These are phyloP conservation scores for Chionodraco myersi DNA, from an alignment of 2,113 vertebrate species.

Conservation along the genomic window DNA sequence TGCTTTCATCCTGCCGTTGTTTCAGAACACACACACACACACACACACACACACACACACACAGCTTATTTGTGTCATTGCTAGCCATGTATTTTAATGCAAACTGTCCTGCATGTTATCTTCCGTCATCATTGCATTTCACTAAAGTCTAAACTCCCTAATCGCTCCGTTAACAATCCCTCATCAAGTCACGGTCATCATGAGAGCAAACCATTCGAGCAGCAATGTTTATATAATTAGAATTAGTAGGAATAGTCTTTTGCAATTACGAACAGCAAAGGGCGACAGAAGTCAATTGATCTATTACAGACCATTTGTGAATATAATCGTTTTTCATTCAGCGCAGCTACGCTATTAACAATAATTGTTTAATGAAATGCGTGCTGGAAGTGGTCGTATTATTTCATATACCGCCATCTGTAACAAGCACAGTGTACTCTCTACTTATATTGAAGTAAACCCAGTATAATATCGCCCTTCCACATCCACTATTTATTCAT, in stretches of 20 bases:
- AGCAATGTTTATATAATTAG: background rate
- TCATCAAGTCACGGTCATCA: no score
- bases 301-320: background rate
- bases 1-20: constrained; percentile 10
- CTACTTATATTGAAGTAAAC: no score
- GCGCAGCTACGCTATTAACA: background rate
- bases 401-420: no score
- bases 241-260: no score
- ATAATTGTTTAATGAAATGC: background rate
- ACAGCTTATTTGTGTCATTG: background rate
- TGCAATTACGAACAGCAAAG: no score
- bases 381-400: background rate
- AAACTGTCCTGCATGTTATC: background rate
- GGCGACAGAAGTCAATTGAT: background rate
- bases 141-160: no score
- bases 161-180: no score
- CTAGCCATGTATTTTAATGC: no score
- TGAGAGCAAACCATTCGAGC: background rate
- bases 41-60: background rate
- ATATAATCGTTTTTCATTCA: background rate
- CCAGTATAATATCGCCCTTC: background rate
- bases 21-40: background rate
- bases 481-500: background rate
- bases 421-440: no score
- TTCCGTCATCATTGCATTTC: background rate